Evolutionary conservation across 2,113 vertebrate genomes (phyloP).

Genomic region (Dicentrarchus labrax): DNA sequence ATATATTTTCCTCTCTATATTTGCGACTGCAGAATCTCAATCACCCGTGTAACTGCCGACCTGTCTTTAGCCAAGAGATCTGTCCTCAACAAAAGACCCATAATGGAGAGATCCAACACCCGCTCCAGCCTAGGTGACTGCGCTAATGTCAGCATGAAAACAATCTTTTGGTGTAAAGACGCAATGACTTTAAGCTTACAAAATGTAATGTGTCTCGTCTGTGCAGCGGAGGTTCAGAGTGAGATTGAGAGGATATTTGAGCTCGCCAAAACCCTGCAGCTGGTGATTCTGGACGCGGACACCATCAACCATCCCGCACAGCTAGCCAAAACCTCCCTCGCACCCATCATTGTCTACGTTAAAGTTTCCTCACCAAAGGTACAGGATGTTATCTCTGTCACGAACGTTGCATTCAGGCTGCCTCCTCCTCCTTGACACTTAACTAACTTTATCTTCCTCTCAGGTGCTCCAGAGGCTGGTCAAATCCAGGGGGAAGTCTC

Average conservation of each 20-base stretch:
- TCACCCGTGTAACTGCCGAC: conserved; percentile 96
- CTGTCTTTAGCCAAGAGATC: conserved; percentile 96
- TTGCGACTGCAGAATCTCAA: conserved; percentile 89
- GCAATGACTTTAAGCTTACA: not conserved
- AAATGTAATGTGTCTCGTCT: conserved; percentile 14
- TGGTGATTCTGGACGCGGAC: conserved; percentile 95
- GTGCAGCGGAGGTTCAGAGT: conserved; percentile 94
- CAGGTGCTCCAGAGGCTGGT: conserved; percentile 95
- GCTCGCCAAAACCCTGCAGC: conserved; percentile 95
- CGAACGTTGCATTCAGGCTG: accelerated
- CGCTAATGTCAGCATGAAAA: not conserved
- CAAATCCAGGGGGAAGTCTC: conserved; percentile 96
- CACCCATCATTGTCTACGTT: conserved; percentile 95
- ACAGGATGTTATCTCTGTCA: not conserved
- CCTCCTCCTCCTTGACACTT: not conserved
- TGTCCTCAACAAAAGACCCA: conserved; percentile 96
- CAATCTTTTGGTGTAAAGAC: not conserved
- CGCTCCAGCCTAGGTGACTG: conserved; percentile 94
- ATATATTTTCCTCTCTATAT: not conserved
- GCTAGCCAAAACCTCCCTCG: conserved; percentile 96
- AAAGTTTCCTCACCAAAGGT: conserved; percentile 99
- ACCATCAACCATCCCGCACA: conserved; percentile 98
- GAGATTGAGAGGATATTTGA: conserved; percentile 98
- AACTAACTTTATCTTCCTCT: not conserved
- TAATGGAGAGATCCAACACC: conserved; percentile 95